Conservation (phyloP, 2,113 vertebrate genomes). For the Mormyrus iriodes region DNA sequence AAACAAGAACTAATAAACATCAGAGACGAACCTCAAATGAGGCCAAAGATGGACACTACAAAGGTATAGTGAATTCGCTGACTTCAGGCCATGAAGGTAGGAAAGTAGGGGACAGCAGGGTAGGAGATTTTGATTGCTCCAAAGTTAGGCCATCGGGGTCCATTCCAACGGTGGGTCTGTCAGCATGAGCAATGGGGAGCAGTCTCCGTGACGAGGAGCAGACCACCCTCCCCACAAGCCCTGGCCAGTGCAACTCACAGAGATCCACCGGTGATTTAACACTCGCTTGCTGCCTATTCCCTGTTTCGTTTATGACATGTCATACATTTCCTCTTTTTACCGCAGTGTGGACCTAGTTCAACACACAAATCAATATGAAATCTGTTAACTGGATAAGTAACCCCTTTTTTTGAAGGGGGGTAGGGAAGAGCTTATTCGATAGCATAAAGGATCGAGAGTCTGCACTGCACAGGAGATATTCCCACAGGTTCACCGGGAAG, state of each 20-base stretch:
- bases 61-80: background rate
- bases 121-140: background rate
- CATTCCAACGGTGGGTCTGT: background rate
- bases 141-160: background rate
- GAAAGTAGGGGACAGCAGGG: background rate
- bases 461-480: background rate
- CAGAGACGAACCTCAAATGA: background rate
- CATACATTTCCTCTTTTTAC: background rate
- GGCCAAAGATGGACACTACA: background rate
- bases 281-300: background rate
- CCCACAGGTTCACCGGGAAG: background rate
- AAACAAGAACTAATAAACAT: background rate
- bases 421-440: background rate
- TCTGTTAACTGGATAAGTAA: background rate
- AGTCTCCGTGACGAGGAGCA: constrained; percentile 25
- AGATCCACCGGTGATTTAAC: background rate
- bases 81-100: background rate
- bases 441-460: too few species aligned
- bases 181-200: background rate
- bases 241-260: background rate
- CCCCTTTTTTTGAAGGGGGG: background rate
- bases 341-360: background rate
- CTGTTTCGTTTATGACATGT: background rate
- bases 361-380: background rate
- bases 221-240: background rate